phyloP scores from a whole-genome alignment of 2,888 invertebrate species.

The Argyra leucocephala region DNA sequence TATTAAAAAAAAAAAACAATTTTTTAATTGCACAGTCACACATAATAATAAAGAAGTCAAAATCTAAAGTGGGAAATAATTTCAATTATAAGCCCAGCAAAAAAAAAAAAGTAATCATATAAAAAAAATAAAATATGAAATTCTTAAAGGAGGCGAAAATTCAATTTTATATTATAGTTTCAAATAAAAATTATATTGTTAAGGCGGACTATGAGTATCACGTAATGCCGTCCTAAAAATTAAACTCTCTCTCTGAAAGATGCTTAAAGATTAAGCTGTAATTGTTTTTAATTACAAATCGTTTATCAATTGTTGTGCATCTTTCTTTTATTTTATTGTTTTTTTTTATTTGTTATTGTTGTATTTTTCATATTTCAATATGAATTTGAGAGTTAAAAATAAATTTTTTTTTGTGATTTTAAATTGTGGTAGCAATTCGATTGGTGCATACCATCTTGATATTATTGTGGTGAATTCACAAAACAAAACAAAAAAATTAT shows the following conservation, averaged over 20 bases:
- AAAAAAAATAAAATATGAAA: no score
- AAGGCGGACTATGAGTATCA: neutral
- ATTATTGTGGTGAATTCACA: no score
- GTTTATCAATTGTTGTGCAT: neutral
- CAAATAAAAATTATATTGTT: neutral
- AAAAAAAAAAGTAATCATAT: no score
- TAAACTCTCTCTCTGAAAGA: no score
- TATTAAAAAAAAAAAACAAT: neutral
- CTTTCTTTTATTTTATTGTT: neutral
- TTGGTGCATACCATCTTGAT: no score
- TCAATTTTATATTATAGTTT: neutral
- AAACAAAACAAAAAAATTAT: no score
- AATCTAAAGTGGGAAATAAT: neutral
- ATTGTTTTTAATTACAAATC: neutral
- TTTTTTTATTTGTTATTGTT: neutral
- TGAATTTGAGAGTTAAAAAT: no score
- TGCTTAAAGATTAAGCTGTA: neutral
- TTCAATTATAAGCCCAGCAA: neutral
- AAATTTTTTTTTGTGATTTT: no score
- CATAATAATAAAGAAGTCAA: slow-evolving; percentile 6
- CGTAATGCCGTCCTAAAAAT: neutral
- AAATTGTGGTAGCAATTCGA: no score
- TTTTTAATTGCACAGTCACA: slow-evolving; percentile 3
- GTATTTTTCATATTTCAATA: neutral
- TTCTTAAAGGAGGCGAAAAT: no score